These are phyloP conservation scores for Cepaea hortensis DNA, from an alignment of 2,888 invertebrate genomes.

Conservation along the genomic window DNA sequence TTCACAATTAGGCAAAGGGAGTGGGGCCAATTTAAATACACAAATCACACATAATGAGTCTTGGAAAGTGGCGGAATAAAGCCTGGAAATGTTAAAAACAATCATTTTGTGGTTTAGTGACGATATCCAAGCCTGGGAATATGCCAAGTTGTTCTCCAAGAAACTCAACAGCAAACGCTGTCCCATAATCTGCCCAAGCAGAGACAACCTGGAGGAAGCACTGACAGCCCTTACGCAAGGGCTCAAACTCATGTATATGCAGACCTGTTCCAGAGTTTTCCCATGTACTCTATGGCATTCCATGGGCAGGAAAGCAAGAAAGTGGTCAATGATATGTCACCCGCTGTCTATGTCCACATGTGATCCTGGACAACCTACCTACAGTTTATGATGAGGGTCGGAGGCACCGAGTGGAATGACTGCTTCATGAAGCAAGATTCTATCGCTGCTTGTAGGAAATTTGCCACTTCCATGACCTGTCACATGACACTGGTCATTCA, in stretches of 20 bases:
- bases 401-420: conserved; percentile 76
- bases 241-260: conserved; percentile 82
- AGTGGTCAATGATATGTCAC: conserved; percentile 86
- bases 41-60: too few relatives aligned
- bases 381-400: conserved; percentile 95
- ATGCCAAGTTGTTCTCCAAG: too few relatives aligned
- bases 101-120: too few relatives aligned
- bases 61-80: too few relatives aligned
- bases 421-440: conserved; percentile 84
- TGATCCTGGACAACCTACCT: conserved; percentile 98
- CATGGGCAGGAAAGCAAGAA: conserved; percentile 79
- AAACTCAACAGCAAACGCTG: too few relatives aligned
- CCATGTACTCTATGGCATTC: conserved; percentile 91
- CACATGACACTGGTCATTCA: conserved; percentile 98
- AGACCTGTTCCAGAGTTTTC: conserved; percentile 89
- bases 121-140: too few relatives aligned
- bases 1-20: too few relatives aligned
- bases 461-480: conserved; percentile 93
- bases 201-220: too few relatives aligned
- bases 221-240: too few relatives aligned
- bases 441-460: conserved; percentile 90
- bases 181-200: too few relatives aligned
- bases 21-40: too few relatives aligned
- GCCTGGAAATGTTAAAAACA: too few relatives aligned
- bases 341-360: conserved; percentile 96